Percentiles rank a stretch among this genome's conserved stretches.
These are phyloP conservation scores for Podarcis siculus DNA, from an alignment of 2,797 vertebrate species.

Conservation along the genomic window DNA sequence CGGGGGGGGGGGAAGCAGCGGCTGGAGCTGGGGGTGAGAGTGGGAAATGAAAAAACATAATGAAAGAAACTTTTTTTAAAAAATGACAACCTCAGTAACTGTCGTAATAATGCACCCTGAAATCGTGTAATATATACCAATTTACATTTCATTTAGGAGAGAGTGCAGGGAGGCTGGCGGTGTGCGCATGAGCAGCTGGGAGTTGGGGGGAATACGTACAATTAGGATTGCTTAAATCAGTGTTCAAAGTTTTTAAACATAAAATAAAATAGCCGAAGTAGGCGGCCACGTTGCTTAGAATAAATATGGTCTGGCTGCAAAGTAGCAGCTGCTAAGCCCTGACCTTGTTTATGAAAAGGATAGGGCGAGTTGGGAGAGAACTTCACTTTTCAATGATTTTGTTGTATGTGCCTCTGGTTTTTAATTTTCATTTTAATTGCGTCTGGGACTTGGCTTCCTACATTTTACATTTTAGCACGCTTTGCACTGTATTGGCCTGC, in stretches of 20 bases:
- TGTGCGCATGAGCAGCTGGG: neutral
- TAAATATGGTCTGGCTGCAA: neutral
- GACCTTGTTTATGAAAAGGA: neutral
- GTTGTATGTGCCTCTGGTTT: neutral
- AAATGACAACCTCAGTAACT: neutral
- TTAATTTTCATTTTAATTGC: neutral
- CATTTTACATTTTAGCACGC: no score
- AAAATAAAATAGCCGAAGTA: neutral
- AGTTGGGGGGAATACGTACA: neutral
- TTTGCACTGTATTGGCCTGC: neutral
- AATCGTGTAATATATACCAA: constrained; percentile 2
- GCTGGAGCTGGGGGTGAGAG: neutral
- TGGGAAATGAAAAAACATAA: neutral
- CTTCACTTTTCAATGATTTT: neutral
- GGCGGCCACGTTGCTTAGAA: neutral
- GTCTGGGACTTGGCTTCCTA: neutral
- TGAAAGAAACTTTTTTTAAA: neutral
- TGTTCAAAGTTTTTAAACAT: neutral
- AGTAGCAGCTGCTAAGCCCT: neutral
- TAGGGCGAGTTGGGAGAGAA: fast-evolving
- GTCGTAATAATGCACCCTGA: neutral
- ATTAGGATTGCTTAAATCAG: neutral
- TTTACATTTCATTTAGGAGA: constrained; percentile 12
- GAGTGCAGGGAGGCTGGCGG: neutral
- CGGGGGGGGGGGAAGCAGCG: neutral